Base-by-base conservation (phyloP, 92 coral and sea anemone species). In the Ricordea florida region DNA sequence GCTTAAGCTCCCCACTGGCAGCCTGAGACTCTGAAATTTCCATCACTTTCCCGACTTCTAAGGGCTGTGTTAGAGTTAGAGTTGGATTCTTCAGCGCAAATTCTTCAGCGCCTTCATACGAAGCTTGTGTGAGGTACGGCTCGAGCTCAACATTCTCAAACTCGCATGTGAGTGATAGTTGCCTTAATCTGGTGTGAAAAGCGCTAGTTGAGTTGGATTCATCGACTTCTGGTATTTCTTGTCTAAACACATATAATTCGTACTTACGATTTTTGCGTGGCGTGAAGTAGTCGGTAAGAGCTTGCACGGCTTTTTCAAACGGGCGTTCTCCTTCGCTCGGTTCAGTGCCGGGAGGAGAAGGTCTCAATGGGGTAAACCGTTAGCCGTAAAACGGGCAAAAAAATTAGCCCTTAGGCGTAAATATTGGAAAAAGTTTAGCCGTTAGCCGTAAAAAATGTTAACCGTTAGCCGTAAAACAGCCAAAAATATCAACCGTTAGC, bases 91-190 rank as follows among this genome's bases (percentile, higher is more conserved):
- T 55, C 26, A 79, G 79, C 7, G 90, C 86, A 49, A 71, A 79
- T 7, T 82, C 57, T 24, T 73, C 37, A 7, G 78, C 69, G 51
- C 65, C 53, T 42, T 53, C 34, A n/a, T 87, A 74, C 5, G 50
- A 31, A 18, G 82, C 66, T 32, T 83, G 93, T 1, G 93, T 28
- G n/a, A n/a, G n/a, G 33, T 83, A 70, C 25, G 83, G 70, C 36
- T 88, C 80, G 1, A 86, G 66, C 65, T 88, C 76, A 15, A 47
- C 73, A 52, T 83, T 83, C 11, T 53, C 62, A 46, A 88, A 82
- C 27, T 76, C 89, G 34, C 87, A 77, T 10, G 82, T 83, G 30
- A 45, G 36, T 3, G 87, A 61, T 10, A 73, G 30, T 17, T 81
- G 80, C 14, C 61, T 60, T 8, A 74, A 84, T 13, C 88, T 66